phyloP scores from a whole-genome alignment of 2,113 vertebrate genomes.

The Hydrochoerus hydrochaeris region DNA sequence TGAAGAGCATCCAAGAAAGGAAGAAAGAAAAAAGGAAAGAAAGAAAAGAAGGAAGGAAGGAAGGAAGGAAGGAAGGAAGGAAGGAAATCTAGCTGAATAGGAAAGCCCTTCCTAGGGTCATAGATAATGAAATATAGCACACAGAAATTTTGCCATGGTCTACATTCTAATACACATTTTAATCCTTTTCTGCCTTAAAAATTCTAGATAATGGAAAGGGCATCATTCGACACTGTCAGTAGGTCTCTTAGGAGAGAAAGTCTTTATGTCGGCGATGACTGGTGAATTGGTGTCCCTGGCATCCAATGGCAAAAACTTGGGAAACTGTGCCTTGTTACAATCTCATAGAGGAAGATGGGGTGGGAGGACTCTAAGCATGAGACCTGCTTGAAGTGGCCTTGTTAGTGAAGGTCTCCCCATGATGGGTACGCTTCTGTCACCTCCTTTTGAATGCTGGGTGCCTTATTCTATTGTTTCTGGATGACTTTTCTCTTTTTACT shows the following conservation, averaged over 20 bases:
- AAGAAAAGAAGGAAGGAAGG: too few species aligned
- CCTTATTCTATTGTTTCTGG: slow-evolving; percentile 72
- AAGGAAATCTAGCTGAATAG: neutral
- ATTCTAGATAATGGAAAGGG: slow-evolving; percentile 65
- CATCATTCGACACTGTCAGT: slow-evolving; percentile 61
- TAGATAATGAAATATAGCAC: neutral
- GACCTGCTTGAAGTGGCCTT: neutral
- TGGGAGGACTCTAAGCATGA: neutral
- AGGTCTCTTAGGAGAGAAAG: neutral
- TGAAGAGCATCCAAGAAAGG: neutral
- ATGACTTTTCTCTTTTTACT: slow-evolving; percentile 64
- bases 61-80: too few species aligned
- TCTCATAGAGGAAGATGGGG: neutral
- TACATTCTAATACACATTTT: slow-evolving; percentile 3
- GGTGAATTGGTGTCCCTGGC: neutral
- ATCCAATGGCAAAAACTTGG: neutral
- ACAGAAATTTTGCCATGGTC: neutral
- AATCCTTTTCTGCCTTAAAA: slow-evolving; percentile 71
- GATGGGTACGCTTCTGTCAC: neutral
- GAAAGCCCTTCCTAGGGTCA: neutral
- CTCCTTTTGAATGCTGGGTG: slow-evolving; percentile 56
- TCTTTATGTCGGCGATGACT: neutral
- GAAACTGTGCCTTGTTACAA: neutral
- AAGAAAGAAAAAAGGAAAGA: neutral
- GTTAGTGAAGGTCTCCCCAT: slow-evolving; percentile 16